Percentiles rank a stretch among this genome's conserved stretches.
Evolutionary conservation across 2,113 vertebrate species (phyloP).

Genomic region (Genyomyrus donnyi): DNA sequence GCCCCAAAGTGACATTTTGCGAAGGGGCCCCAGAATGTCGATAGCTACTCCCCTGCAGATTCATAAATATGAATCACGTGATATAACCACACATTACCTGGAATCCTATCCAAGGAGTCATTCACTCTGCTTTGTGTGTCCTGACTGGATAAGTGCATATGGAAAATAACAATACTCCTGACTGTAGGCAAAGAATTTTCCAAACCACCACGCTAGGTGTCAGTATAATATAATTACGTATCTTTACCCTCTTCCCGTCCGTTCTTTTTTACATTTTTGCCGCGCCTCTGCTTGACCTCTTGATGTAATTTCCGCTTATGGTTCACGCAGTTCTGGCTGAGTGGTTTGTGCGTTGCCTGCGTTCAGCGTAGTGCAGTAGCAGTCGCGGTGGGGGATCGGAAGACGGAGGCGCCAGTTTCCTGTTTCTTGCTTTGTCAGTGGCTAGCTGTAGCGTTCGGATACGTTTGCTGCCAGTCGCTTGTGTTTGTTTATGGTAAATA

Average conservation of each 20-base stretch:
- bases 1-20: background rate
- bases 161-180: background rate
- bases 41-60: background rate
- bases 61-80: background rate
- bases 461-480: background rate
- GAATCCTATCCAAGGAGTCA: background rate
- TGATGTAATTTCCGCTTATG: background rate
- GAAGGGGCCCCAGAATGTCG: background rate
- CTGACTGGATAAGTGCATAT: background rate
- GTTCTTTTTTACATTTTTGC: background rate
- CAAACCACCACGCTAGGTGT: background rate
- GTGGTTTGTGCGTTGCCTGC: background rate
- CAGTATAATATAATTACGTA: background rate
- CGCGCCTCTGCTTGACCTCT: background rate
- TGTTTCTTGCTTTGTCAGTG: no score
- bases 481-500: background rate
- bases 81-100: background rate
- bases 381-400: background rate
- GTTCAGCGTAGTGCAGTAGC: background rate
- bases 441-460: background rate
- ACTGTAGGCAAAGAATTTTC: background rate
- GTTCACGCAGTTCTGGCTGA: background rate
- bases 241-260: background rate
- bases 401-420: background rate
- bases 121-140: background rate